These are phyloP conservation scores for Volucella inflata DNA, from an alignment of 2,888 invertebrate species.

Conservation along the genomic window DNA sequence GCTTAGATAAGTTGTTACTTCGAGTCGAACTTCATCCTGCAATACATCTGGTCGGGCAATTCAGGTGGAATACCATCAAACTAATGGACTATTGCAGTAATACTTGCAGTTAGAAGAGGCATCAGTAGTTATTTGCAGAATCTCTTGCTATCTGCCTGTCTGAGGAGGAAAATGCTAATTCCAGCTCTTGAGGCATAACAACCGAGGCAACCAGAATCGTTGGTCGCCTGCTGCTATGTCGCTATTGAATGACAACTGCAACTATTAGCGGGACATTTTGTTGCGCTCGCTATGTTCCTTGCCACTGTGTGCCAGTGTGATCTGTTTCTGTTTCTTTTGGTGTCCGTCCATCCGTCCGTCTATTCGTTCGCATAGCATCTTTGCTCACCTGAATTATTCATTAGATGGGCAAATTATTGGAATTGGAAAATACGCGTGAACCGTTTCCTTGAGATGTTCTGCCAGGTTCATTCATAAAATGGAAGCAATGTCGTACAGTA, in stretches of 20 bases:
- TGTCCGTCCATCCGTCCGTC: slow-evolving; percentile 31
- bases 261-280: slow-evolving; percentile 73
- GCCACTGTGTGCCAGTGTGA: slow-evolving; percentile 56
- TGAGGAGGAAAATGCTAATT: slow-evolving; percentile 59
- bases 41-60: background rate
- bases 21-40: background rate
- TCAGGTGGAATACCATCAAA: slow-evolving; percentile 52
- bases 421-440: slow-evolving; percentile 59
- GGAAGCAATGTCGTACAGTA: slow-evolving; percentile 29
- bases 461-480: slow-evolving; percentile 70
- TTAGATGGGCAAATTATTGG: slow-evolving; percentile 72
- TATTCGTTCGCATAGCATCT: slow-evolving; percentile 1
- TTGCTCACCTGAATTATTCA: slow-evolving; percentile 64
- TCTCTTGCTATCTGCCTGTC: slow-evolving; percentile 3
- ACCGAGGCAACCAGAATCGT: slow-evolving; percentile 28
- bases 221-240: slow-evolving; percentile 27
- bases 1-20: slow-evolving; percentile 11
- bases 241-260: slow-evolving; percentile 60
- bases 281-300: slow-evolving; percentile 43
- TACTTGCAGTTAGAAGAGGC: slow-evolving; percentile 39
- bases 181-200: slow-evolving; percentile 30
- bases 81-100: slow-evolving; percentile 62
- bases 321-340: slow-evolving; percentile 37
- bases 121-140: slow-evolving; percentile 61
- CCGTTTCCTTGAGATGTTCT: slow-evolving; percentile 3